Conservation (phyloP, 2,888 invertebrate species). For the Eristalinus sepulchralis region DNA sequence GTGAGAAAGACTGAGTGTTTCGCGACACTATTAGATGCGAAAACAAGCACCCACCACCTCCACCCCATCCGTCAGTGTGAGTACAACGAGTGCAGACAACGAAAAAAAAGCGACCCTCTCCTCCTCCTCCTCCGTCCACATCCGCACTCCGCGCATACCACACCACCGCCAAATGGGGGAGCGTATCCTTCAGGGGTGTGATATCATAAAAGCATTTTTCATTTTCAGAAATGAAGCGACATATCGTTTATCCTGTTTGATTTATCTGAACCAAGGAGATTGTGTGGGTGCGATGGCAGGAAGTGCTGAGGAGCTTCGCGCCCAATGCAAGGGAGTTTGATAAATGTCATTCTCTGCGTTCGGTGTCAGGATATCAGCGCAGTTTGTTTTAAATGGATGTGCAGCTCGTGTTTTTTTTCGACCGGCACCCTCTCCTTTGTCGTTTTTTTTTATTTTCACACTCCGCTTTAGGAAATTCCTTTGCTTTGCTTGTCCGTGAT, state of each 20-base stretch:
- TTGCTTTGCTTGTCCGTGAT: not conserved
- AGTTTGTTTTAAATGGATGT: conserved; percentile 71
- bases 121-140: not conserved
- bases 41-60: conserved; percentile 8
- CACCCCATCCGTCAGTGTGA: not conserved
- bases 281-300: conserved; percentile 28
- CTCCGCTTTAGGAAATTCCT: not conserved
- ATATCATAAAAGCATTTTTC: conserved; percentile 77
- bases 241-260: conserved; percentile 78
- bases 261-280: conserved; percentile 76
- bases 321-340: conserved; percentile 67
- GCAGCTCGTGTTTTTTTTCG: conserved; percentile 19
- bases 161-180: not conserved
- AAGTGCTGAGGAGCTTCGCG: conserved; percentile 23
- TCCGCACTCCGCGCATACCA: not conserved
- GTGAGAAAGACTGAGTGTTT: conserved; percentile 66
- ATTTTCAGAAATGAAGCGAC: conserved; percentile 77
- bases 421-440: not conserved
- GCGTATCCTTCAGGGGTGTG: conserved; percentile 68
- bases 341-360: conserved; percentile 73
- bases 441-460: conserved; percentile 10
- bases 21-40: conserved; percentile 65
- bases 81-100: conserved; percentile 36
- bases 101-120: too few species aligned
- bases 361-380: conserved; percentile 72